phyloP scores from a whole-genome alignment of 2,113 vertebrate species.

The Phylloscopus trochiloides region DNA sequence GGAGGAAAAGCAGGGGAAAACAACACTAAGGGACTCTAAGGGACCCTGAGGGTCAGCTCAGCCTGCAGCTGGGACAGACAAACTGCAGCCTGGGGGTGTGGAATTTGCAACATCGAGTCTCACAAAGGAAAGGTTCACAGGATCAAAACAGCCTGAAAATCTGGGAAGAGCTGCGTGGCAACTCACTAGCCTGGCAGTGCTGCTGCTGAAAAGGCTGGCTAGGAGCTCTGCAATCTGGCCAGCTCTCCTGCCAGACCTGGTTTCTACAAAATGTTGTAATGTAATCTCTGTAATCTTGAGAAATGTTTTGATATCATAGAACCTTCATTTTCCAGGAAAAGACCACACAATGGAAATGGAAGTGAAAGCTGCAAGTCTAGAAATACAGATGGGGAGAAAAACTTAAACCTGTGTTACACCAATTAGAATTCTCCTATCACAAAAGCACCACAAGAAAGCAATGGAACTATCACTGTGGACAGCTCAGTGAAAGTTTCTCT shows the following conservation, averaged over 20 bases:
- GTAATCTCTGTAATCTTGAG: not conserved
- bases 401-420: not conserved
- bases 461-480: not conserved
- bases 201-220: not conserved
- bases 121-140: not conserved
- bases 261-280: not conserved
- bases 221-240: not conserved
- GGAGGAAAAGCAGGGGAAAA: no score
- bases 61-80: not conserved
- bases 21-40: no score
- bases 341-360: not conserved
- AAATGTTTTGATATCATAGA: conserved; percentile 1
- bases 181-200: not conserved
- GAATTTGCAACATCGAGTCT: not conserved
- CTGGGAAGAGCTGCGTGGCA: not conserved
- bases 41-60: not conserved
- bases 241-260: not conserved
- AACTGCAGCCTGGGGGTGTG: rapidly evolving
- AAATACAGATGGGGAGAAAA: not conserved
- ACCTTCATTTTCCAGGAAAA: not conserved
- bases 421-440: not conserved
- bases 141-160: not conserved
- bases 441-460: not conserved
- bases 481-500: not conserved
- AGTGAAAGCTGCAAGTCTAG: not conserved